phyloP scores from a whole-genome alignment of 2,888 invertebrate genomes.

The Atethmia centrago region DNA sequence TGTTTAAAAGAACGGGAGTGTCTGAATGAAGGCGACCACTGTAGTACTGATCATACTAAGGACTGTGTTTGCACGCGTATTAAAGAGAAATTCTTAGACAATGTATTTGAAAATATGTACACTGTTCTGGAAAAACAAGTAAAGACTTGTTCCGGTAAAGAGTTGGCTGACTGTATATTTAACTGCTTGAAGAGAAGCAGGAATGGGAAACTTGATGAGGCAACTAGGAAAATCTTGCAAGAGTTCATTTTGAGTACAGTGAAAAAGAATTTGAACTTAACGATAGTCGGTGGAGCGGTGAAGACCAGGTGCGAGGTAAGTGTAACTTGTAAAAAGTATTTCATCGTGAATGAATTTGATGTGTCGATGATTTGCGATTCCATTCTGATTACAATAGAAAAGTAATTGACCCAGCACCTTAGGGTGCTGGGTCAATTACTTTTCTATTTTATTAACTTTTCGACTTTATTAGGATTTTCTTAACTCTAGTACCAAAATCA shows the following conservation, averaged over 20 bases:
- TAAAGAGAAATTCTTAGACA: conserved; percentile 83
- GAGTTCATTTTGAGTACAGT: conserved; percentile 81
- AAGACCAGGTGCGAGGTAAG: conserved; percentile 87
- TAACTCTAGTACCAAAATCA: too few relatives aligned
- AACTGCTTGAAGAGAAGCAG: conserved; percentile 78
- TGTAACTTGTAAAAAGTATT: neutral
- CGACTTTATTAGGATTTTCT: too few relatives aligned
- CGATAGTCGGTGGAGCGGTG: conserved; percentile 86
- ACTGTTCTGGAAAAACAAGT: conserved; percentile 79
- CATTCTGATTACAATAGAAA: neutral
- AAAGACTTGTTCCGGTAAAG: conserved; percentile 77
- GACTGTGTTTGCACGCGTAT: conserved; percentile 83
- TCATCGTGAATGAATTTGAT: neutral
- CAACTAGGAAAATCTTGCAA: conserved; percentile 79
- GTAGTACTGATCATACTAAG: conserved; percentile 71
- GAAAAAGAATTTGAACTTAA: conserved; percentile 84
- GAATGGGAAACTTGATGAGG: conserved; percentile 82
- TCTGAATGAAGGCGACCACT: conserved; percentile 71
- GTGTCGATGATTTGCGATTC: neutral
- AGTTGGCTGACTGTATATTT: conserved; percentile 78
- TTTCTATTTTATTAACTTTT: too few relatives aligned
- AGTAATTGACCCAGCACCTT: neutral
- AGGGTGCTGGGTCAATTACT: too few relatives aligned
- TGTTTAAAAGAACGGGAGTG: conserved; percentile 79
- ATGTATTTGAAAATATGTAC: conserved; percentile 87